phyloP scores from a whole-genome alignment of 2,888 invertebrate genomes.

The Xanthia togata region DNA sequence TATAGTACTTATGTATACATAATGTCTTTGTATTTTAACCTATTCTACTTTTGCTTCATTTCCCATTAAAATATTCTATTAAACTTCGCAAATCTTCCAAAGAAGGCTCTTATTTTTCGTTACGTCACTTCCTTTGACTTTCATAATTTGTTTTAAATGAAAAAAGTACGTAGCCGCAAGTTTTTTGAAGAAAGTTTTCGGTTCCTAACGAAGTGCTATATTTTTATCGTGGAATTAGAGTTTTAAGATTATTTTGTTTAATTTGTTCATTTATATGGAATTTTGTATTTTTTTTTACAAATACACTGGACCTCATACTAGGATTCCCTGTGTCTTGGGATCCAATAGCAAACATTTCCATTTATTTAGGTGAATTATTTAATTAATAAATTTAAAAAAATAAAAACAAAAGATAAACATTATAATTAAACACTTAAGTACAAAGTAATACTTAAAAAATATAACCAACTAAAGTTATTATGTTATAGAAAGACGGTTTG shows the following conservation, averaged over 20 bases:
- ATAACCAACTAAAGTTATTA: too few species aligned
- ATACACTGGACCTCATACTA: too few species aligned
- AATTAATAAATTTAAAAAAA: too few species aligned
- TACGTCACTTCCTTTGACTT: constrained; percentile 1
- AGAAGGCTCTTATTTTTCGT: constrained; percentile 26
- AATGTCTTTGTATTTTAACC: background rate
- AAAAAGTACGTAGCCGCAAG: constrained; percentile 23
- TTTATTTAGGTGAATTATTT: too few species aligned
- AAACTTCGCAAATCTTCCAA: constrained; percentile 30
- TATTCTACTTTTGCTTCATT: background rate
- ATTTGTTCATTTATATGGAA: background rate
- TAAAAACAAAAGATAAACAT: too few species aligned
- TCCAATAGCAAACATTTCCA: too few species aligned
- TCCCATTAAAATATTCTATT: constrained; percentile 25
- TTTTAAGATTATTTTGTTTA: background rate
- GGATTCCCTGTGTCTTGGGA: too few species aligned
- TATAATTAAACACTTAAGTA: too few species aligned
- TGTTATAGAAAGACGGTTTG: too few species aligned
- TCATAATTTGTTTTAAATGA: constrained; percentile 43
- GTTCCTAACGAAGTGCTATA: constrained; percentile 3
- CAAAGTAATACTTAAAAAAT: too few species aligned
- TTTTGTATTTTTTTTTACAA: background rate
- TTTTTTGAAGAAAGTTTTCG: constrained; percentile 22
- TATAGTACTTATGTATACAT: too few species aligned
- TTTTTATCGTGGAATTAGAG: constrained; percentile 7